Evolutionary conservation across 2,113 vertebrate genomes (phyloP).

Genomic region (Mustelus asterias): DNA sequence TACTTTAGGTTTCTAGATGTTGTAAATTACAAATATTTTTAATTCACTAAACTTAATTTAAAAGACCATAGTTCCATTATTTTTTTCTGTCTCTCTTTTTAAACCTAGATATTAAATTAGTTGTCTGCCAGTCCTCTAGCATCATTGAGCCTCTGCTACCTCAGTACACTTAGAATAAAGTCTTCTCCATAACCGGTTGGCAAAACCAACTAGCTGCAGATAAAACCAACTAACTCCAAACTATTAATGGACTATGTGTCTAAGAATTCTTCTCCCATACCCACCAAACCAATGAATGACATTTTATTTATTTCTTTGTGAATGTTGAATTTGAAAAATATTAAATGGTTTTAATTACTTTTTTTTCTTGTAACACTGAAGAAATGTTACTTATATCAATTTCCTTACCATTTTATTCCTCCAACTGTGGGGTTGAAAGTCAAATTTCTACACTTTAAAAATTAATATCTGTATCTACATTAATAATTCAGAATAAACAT

Average conservation of each 20-base stretch:
- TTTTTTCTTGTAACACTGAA: neutral
- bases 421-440: neutral
- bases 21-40: neutral
- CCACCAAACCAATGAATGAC: neutral
- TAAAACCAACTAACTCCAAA: too few species aligned
- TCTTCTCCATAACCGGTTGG: neutral
- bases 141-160: constrained; percentile 5
- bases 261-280: neutral
- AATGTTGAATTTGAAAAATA: neutral
- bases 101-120: neutral
- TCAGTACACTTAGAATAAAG: neutral
- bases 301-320: neutral
- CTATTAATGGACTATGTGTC: neutral
- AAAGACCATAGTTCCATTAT: neutral
- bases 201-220: neutral
- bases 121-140: neutral
- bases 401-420: neutral
- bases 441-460: neutral
- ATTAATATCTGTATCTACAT: neutral
- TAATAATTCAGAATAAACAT: neutral
- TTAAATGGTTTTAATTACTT: neutral
- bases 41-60: neutral
- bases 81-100: neutral
- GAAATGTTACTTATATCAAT: neutral
- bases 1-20: neutral